Evolutionary conservation across 2,113 vertebrate species (phyloP), one percentile per base, ranked within the genome.

Genomic region (Polypterus bichir): DNA sequence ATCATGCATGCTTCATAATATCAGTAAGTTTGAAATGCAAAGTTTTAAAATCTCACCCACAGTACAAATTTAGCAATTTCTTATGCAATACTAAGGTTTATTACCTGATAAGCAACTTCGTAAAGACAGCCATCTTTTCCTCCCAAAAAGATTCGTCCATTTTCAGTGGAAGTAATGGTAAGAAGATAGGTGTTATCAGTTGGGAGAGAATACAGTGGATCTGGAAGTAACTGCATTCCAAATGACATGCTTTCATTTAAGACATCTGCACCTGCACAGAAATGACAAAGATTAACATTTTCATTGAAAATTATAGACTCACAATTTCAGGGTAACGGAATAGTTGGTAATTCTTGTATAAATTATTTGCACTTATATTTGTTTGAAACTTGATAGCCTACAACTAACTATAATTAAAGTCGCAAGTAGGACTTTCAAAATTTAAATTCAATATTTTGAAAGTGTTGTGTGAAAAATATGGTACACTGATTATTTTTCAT

Each of bases 71-170:
- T 27, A 27, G 27, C 27, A 27, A 27, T 27, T 27, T 27, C 2
- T 8, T 10, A 53, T 10, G 2, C 51, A 53, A 10, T 44, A 59
- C 46, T 10, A 8, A 3, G 10, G 9, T 44, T 9, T 59, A 10
- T 9, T 61, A 87, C 88, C 69, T 90, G 94, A 74, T 99, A 99
- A 47, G 88, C 94, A 3, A 99, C 88, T 84, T 99, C 96, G 69
- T 99, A 99, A 45, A 99, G 85, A 74, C 95, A 97, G 52, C 95
- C 96, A 9, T 99, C 96, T 65, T 95, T 97, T 61, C 95, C 96
- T 62, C 92, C 94, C 77, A 98, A 75, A 69, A 99, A 99, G 65
- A 99, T 94, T 47, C 95, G 91, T 0, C 96, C 96, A 0, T 85
- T 88, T 64, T 93, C 88, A 1, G 92, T 92, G 66, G 94, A 92